phyloP scores from a whole-genome alignment of 2,888 invertebrate species.

The Lasius platythorax region DNA sequence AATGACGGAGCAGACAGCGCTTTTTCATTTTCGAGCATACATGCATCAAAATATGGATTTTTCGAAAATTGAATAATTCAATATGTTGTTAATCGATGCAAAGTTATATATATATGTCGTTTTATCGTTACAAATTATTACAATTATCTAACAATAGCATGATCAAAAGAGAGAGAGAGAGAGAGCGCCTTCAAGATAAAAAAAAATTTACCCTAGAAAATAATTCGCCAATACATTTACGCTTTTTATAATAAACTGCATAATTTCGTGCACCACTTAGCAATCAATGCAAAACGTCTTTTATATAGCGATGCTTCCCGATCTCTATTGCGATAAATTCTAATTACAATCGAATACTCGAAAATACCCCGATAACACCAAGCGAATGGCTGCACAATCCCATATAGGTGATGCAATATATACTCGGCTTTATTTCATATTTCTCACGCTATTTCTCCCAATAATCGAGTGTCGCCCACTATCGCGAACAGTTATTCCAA shows the following conservation, averaged over 20 bases:
- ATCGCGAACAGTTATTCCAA: conserved; percentile 71
- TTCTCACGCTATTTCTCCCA: conserved; percentile 74
- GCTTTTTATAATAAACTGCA: conserved; percentile 35
- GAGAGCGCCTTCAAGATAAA: not conserved
- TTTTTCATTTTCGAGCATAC: not conserved
- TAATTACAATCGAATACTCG: conserved; percentile 63
- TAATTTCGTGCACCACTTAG: conserved; percentile 18
- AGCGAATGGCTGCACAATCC: conserved; percentile 44
- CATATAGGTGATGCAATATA: conserved; percentile 23
- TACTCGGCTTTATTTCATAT: conserved; percentile 72
- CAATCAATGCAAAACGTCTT: conserved; percentile 21
- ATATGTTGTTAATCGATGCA: conserved; percentile 24
- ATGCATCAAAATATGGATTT: not conserved
- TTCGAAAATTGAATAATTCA: conserved; percentile 21
- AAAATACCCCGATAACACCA: conserved; percentile 45
- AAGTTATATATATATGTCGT: not conserved
- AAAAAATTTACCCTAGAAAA: conserved; percentile 7
- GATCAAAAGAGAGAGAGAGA: too few species aligned
- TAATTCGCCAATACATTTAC: conserved; percentile 36
- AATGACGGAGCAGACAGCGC: not conserved
- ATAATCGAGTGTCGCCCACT: conserved; percentile 75
- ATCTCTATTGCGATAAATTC: conserved; percentile 56
- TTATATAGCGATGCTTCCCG: conserved; percentile 1
- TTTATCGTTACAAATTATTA: conserved; percentile 9
- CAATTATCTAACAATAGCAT: not conserved